phyloP scores from a whole-genome alignment of 2,797 vertebrate species.

The Rhinichthys osculus region DNA sequence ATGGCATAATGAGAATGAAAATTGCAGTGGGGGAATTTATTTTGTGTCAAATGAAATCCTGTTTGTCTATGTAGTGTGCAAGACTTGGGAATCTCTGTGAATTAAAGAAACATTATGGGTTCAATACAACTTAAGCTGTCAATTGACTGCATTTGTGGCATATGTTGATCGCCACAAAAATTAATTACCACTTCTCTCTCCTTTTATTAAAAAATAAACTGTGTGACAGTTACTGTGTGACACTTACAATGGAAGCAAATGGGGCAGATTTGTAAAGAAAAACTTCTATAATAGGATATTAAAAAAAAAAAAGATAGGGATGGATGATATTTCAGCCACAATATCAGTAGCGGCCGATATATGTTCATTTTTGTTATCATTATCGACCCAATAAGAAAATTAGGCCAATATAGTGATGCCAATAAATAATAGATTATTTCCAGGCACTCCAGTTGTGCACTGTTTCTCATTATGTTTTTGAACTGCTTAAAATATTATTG shows the following conservation, averaged over 20 bases:
- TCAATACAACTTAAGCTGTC: neutral
- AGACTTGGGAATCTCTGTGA: neutral
- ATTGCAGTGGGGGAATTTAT: neutral
- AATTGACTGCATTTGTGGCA: neutral
- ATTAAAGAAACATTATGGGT: neutral
- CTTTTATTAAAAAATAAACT: neutral
- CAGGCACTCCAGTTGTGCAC: no score
- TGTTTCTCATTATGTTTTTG: no score
- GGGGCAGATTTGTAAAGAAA: neutral
- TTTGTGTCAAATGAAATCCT: conserved; percentile 18
- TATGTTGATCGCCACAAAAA: neutral
- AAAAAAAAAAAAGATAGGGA: neutral
- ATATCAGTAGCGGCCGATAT: no score
- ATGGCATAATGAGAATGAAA: conserved; percentile 5
- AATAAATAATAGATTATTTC: no score
- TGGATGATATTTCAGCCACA: no score
- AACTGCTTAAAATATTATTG: no score
- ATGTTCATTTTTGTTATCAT: no score
- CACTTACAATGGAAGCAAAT: neutral
- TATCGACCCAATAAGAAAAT: no score
- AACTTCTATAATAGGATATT: no score
- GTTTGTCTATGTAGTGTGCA: neutral
- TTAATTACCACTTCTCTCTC: neutral
- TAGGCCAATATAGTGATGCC: no score
- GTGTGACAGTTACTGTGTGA: neutral